A percentile compares a stretch with the other conserved stretches of the same genome.
Conservation (phyloP, 1,140 invertebrate species). For the Magallana gigas region DNA sequence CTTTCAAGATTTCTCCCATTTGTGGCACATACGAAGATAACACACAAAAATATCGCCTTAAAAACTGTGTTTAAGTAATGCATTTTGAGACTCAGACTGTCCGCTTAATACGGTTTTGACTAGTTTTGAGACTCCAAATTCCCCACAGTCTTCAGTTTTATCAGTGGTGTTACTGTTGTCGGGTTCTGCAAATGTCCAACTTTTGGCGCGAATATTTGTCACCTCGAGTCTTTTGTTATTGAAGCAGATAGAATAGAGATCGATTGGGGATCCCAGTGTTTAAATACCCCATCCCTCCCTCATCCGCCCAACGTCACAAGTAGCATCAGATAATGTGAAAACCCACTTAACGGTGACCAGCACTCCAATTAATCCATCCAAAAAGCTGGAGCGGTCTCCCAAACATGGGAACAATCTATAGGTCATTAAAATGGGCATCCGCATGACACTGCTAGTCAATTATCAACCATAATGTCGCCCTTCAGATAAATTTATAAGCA, state of each 20-base stretch:
- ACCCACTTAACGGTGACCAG: conserved; percentile 21
- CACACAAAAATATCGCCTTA: not conserved
- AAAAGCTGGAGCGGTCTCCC: conserved; percentile 9
- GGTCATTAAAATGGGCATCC: conserved; percentile 20
- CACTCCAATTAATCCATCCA: conserved; percentile 26
- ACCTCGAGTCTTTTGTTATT: conserved; percentile 22
- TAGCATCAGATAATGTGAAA: conserved; percentile 19
- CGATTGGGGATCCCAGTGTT: not conserved
- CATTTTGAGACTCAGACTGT: not conserved
- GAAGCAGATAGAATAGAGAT: not conserved
- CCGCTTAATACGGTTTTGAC: no score
- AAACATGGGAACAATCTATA: not conserved
- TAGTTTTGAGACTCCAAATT: no score
- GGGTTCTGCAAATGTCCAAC: not conserved
- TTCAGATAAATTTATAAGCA: conserved; percentile 8
- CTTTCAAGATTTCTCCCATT: conserved; percentile 7
- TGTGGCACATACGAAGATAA: not conserved
- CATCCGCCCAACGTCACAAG: conserved; percentile 3
- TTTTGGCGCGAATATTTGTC: conserved; percentile 20
- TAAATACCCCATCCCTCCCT: conserved; percentile 18
- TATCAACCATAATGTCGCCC: conserved; percentile 32
- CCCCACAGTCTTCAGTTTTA: not conserved
- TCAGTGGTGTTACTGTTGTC: not conserved
- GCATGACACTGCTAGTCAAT: conserved; percentile 17
- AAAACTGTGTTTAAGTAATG: conserved; percentile 1